Percentiles rank a stretch among this genome's conserved stretches.
Evolutionary conservation across 2,113 vertebrate species (phyloP).

Genomic region (Ranitomeya imitator): DNA sequence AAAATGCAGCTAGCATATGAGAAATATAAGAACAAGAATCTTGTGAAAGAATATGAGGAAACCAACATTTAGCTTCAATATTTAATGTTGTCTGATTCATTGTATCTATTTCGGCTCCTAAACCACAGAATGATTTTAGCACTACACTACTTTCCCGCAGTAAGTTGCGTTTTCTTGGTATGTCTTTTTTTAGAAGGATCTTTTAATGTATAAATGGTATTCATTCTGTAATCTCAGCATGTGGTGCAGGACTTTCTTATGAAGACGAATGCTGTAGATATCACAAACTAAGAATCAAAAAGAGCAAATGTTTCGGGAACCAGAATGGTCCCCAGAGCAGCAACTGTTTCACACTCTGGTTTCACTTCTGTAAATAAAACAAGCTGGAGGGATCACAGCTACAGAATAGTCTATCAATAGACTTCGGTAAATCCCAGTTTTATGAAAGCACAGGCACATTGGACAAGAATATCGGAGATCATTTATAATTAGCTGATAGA

Average conservation of each 20-base stretch:
- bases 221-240: neutral
- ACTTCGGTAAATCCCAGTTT: neutral
- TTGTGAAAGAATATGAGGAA: neutral
- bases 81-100: neutral
- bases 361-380: constrained; percentile 46
- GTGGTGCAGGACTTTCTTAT: neutral
- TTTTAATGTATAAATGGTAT: neutral
- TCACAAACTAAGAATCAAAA: neutral
- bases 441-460: neutral
- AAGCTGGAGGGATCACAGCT: neutral
- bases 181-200: neutral
- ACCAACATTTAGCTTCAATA: neutral
- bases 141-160: neutral
- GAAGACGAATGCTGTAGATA: neutral
- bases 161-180: neutral
- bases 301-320: constrained; percentile 25
- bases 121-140: neutral
- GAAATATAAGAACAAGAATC: neutral
- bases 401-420: neutral
- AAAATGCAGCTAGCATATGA: neutral
- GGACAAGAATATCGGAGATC: neutral
- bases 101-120: neutral
- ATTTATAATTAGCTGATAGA: neutral
- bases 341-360: constrained; percentile 29
- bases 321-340: constrained; percentile 8